Base-by-base conservation (phyloP, 2,888 invertebrate species). In the Caenorhabditis plicata region DNA sequence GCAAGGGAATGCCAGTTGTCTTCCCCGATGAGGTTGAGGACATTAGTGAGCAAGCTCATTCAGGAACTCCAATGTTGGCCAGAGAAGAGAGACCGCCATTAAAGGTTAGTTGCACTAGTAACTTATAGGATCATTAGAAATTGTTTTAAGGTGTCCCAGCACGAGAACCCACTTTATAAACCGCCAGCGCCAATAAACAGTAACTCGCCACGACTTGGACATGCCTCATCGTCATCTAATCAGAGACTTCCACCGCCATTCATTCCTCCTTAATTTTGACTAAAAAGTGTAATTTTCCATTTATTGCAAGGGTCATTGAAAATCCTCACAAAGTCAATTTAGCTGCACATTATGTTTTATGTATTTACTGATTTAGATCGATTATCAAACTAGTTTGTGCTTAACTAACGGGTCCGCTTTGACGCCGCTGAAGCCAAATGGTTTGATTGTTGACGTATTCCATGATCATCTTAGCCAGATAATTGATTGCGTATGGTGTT, bases 61-160 rank as follows among this genome's bases (percentile, higher is more conserved):
- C 84, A 49, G 91, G 92, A 84, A 89, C 90, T 65, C 94, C 94
- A 4, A 89, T 94, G 48, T 92, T 95, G 73, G 86, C 94, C 83
- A 90, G 91, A 79, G 92, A 94, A 75, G 94, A 94, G 81, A 92
- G 92, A 80, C 93, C 94, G 11, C 93, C 94, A 5, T 83, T 92
- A 53, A 54, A 78, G 77, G 48, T 61, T 75, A 33, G 67, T 75
- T 32, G 74, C n/a, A n/a, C n/a, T n/a, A 73, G 8, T 22, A 19
- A 7, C 22, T 40, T 23, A 8, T 15, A 40, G 22, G 9, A 11
- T 22, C 9, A 8, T 9, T 15, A 17, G 20, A 22, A 13, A 40
- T 26, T 27, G 44, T 46, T 58, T 58, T 20, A 39, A 52, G 52
- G 56, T 76, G 29, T 71, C 71, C 9, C 65, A 68, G 46, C 75